Evolutionary conservation across 2,888 invertebrate genomes (phyloP).

Genomic region (Tinea semifulvella): DNA sequence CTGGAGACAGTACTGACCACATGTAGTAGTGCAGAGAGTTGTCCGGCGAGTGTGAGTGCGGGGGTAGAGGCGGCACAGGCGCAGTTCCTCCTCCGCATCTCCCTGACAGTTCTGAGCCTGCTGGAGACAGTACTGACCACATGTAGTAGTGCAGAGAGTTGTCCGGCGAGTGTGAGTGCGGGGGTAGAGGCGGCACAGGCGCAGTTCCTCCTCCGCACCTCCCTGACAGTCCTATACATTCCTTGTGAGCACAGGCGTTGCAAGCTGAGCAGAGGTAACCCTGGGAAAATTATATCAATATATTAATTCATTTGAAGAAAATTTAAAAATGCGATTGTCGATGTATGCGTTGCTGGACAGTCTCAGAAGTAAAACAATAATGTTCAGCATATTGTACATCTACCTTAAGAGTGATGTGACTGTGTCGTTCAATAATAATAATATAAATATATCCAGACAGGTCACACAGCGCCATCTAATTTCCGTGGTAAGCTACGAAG

Average conservation of each 20-base stretch:
- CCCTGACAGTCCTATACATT: conserved; percentile 84
- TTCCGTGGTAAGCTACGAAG: too few relatives aligned
- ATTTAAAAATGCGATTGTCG: too few relatives aligned
- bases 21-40: conserved; percentile 62
- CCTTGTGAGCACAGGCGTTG: conserved; percentile 85
- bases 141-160: conserved; percentile 62
- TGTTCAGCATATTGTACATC: too few relatives aligned
- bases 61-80: conserved; percentile 67
- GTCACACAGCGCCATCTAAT: too few relatives aligned
- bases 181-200: conserved; percentile 66
- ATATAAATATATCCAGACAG: too few relatives aligned
- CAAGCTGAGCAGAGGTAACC: conserved; percentile 90
- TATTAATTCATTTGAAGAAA: too few relatives aligned
- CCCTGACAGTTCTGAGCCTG: conserved; percentile 83
- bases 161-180: conserved; percentile 60
- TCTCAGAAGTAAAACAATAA: too few relatives aligned
- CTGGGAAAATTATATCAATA: too few relatives aligned
- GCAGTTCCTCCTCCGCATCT: conserved; percentile 74
- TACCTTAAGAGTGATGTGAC: too few relatives aligned
- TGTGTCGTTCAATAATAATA: too few relatives aligned
- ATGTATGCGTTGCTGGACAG: too few relatives aligned
- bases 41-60: conserved; percentile 60
- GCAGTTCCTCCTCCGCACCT: conserved; percentile 74
- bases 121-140: conserved; percentile 50
- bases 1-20: conserved; percentile 63